Evolutionary conservation across 2,797 vertebrate genomes (phyloP).

Genomic region (Sorex maritimensis): DNA sequence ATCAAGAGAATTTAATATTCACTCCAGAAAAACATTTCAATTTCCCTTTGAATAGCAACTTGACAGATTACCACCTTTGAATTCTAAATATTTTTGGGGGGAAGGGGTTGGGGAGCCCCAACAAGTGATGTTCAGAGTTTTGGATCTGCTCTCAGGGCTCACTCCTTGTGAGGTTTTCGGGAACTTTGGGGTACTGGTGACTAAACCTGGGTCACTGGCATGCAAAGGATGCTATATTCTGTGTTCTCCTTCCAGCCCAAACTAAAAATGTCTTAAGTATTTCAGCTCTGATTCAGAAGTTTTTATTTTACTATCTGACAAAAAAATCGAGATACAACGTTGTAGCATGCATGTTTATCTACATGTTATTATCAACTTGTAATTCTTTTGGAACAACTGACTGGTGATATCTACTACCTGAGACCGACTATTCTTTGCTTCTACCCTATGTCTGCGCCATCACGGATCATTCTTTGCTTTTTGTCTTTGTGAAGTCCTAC

Average conservation of each 20-base stretch:
- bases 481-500: background rate
- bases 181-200: too few species aligned
- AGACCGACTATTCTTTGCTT: background rate
- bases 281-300: background rate
- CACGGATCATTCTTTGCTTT: background rate
- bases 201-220: too few species aligned
- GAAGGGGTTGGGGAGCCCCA: too few species aligned
- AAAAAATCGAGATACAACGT: background rate
- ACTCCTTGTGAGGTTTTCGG: too few species aligned
- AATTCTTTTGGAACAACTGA: background rate
- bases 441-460: background rate
- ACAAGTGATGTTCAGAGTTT: too few species aligned
- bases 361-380: background rate
- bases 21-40: slow-evolving; percentile 57
- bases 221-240: too few species aligned
- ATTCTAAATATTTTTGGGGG: background rate
- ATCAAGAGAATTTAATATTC: slow-evolving; percentile 28
- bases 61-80: background rate
- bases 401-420: background rate
- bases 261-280: slow-evolving; percentile 6
- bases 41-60: background rate
- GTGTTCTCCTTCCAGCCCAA: background rate
- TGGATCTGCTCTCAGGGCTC: too few species aligned
- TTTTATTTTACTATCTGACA: slow-evolving; percentile 55
- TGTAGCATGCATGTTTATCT: slow-evolving; percentile 17